Percentiles rank a stretch among this genome's conserved stretches.
Conservation (phyloP, 2,797 vertebrate species). For the Paratrypauchen microcephalus region DNA sequence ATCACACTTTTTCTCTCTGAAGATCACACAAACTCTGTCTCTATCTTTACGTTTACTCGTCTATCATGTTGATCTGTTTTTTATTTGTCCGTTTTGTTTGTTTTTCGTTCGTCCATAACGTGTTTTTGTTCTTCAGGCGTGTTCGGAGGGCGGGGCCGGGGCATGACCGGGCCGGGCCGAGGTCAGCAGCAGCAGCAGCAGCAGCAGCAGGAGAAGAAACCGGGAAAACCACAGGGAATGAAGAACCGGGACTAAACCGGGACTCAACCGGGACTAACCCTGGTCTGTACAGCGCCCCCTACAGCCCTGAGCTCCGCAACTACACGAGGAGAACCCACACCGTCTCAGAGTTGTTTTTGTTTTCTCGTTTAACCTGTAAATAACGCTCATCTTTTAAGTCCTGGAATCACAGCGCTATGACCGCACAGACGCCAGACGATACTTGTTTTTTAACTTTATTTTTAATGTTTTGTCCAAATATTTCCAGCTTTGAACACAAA, state of each 20-base stretch:
- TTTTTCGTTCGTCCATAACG: neutral
- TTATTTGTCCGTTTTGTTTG: too few species aligned
- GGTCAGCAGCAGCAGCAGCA: conserved; percentile 76
- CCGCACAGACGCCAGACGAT: too few species aligned
- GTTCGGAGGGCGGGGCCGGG: conserved; percentile 83
- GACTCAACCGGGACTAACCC: neutral
- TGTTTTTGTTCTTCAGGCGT: conserved; percentile 46
- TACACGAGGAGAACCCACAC: conserved; percentile 24
- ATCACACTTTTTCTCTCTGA: too few species aligned
- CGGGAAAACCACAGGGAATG: conserved; percentile 84
- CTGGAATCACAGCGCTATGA: conserved; percentile 4
- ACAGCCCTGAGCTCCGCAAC: neutral
- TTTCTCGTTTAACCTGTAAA: conserved; percentile 23
- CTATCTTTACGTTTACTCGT: too few species aligned
- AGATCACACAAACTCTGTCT: too few species aligned
- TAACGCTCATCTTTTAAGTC: conserved; percentile 25
- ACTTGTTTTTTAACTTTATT: neutral
- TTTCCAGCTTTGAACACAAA: neutral
- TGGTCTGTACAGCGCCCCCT: neutral
- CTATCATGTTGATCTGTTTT: too few species aligned
- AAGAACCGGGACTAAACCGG: conserved; percentile 84
- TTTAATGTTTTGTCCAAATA: neutral
- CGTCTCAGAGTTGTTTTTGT: conserved; percentile 28
- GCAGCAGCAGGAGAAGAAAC: conserved; percentile 86
- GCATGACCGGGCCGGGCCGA: conserved; percentile 79